These are phyloP conservation scores for Mionectes olivaceus DNA, from an alignment of 2,797 vertebrate species.

Conservation along the genomic window DNA sequence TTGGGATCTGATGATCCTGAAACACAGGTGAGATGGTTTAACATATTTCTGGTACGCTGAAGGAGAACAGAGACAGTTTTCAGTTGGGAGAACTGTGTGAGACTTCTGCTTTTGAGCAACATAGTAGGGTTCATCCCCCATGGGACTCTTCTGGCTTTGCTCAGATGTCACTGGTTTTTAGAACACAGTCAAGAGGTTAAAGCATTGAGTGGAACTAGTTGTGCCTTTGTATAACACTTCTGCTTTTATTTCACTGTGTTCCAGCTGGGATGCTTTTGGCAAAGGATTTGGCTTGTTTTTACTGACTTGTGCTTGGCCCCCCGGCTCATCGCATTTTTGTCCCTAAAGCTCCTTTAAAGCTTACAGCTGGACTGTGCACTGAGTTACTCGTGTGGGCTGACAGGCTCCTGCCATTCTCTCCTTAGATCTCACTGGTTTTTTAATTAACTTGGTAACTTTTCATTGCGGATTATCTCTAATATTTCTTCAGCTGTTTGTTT, in stretches of 20 bases:
- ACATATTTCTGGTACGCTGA: not conserved
- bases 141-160: not conserved
- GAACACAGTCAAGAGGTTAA: not conserved
- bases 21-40: constrained; percentile 87
- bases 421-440: not conserved
- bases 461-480: not conserved
- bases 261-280: not conserved
- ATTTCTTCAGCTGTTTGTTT: not conserved
- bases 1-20: constrained; percentile 96
- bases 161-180: not conserved
- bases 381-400: not conserved
- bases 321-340: not conserved
- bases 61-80: not conserved
- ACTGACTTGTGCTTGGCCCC: not conserved
- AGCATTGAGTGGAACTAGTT: not conserved
- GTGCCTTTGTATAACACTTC: not conserved
- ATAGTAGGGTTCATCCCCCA: not conserved
- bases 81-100: not conserved
- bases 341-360: not conserved
- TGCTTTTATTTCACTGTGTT: not conserved
- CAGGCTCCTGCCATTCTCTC: not conserved
- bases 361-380: not conserved
- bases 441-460: not conserved
- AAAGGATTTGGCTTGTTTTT: not conserved
- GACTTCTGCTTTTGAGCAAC: not conserved